These are phyloP conservation scores for Ceratina australensis DNA, from an alignment of 1,140 invertebrate genomes.

Conservation along the genomic window DNA sequence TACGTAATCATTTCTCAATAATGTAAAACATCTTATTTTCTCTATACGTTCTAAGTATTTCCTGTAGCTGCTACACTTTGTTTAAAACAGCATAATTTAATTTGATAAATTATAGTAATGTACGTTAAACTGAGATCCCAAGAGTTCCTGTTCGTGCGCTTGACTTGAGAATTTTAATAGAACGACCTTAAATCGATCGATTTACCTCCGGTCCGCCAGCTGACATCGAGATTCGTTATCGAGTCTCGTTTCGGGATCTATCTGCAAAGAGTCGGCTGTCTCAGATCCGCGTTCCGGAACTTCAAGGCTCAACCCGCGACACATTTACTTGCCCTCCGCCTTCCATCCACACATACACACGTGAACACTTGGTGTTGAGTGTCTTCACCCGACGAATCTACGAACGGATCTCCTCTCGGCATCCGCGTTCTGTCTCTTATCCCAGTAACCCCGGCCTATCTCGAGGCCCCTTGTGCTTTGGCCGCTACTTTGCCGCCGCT, in stretches of 20 bases:
- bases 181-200: conserved; percentile 16
- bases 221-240: conserved; percentile 59
- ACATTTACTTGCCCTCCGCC: conserved; percentile 1
- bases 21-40: no score
- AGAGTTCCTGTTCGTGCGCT: no score
- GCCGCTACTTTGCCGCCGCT: conserved; percentile 61
- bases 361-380: conserved; percentile 14
- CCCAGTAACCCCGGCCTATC: conserved; percentile 25
- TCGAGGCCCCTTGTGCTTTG: conserved; percentile 50
- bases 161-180: no score
- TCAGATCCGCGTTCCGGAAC: conserved; percentile 54
- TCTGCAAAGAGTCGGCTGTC: conserved; percentile 21
- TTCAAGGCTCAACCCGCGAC: conserved; percentile 51
- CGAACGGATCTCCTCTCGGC: conserved; percentile 37
- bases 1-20: no score
- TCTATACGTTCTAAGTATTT: no score
- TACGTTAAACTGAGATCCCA: no score
- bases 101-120: no score
- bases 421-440: conserved; percentile 39
- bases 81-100: no score
- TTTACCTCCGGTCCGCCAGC: conserved; percentile 28
- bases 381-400: conserved; percentile 45
- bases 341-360: conserved; percentile 4
- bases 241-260: conserved; percentile 34
- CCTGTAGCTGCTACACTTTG: no score